Evolutionary conservation across 2,797 vertebrate genomes (phyloP).

Genomic region (Steatocranus sp.): DNA sequence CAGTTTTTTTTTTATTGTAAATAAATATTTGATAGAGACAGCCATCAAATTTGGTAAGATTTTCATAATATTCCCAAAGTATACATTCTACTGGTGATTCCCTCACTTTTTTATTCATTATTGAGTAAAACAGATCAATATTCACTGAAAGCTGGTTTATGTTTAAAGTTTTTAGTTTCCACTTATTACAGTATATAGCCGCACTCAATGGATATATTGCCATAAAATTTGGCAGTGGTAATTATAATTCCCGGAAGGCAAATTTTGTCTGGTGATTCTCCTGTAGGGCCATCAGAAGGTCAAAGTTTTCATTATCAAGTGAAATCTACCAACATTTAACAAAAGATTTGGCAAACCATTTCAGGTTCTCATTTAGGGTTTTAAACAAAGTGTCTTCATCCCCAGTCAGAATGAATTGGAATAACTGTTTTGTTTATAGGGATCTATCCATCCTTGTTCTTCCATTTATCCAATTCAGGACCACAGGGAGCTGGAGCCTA

Average conservation of each 20-base stretch:
- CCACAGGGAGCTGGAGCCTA: neutral
- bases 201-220: neutral
- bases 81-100: neutral
- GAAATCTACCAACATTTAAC: neutral
- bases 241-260: neutral
- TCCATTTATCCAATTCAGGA: neutral
- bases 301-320: neutral
- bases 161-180: neutral
- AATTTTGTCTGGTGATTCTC: neutral
- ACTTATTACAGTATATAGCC: neutral
- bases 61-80: neutral
- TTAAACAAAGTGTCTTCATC: neutral
- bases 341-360: neutral
- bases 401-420: neutral
- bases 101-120: neutral
- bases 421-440: neutral
- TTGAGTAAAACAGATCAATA: neutral
- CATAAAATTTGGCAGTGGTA: neutral
- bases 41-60: neutral
- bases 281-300: neutral
- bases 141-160: neutral
- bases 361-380: neutral
- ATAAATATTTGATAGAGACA: neutral
- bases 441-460: neutral
- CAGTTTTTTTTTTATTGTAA: neutral